These are phyloP conservation scores for Corythoichthys intestinalis DNA, from an alignment of 2,113 vertebrate species.

Conservation along the genomic window DNA sequence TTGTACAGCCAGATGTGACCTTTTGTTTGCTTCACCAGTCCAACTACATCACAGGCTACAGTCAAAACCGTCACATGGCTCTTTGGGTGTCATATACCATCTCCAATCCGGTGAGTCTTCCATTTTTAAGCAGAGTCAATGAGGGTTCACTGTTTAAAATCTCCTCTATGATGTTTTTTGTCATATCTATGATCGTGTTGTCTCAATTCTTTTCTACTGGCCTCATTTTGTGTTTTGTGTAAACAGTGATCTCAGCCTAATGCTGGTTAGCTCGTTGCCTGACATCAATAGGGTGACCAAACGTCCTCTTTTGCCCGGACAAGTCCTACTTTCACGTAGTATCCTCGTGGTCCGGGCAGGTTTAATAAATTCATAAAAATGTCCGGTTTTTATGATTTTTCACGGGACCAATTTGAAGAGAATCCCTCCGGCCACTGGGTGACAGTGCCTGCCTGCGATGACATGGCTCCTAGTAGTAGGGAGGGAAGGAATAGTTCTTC, in stretches of 20 bases:
- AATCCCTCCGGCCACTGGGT: no score
- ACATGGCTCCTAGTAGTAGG: no score
- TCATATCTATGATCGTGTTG: conserved; percentile 40
- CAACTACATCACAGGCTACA: conserved; percentile 70
- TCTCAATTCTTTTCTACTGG: conserved; percentile 36
- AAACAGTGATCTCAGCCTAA: conserved; percentile 48
- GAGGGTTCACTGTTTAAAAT: conserved; percentile 22
- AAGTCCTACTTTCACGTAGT: no score
- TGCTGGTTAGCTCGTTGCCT: no score
- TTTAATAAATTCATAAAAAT: no score
- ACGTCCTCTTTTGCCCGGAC: no score
- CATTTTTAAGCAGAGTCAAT: conserved; percentile 38
- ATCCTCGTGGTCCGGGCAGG: no score
- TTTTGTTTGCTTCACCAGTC: conserved; percentile 68
- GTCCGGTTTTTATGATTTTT: no score
- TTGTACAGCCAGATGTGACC: conserved; percentile 49
- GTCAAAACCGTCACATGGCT: conserved; percentile 65
- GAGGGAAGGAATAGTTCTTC: no score
- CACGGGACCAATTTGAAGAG: no score
- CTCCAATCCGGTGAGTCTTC: conserved; percentile 62
- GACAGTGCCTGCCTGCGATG: no score
- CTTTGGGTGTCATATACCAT: conserved; percentile 75
- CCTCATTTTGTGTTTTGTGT: conserved; percentile 43
- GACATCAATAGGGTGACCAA: no score
- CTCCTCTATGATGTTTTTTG: conserved; percentile 27